Percentiles rank a stretch among this genome's conserved stretches.
phyloP scores from a whole-genome alignment of 2,888 invertebrate species.

The Agrochola circellaris region DNA sequence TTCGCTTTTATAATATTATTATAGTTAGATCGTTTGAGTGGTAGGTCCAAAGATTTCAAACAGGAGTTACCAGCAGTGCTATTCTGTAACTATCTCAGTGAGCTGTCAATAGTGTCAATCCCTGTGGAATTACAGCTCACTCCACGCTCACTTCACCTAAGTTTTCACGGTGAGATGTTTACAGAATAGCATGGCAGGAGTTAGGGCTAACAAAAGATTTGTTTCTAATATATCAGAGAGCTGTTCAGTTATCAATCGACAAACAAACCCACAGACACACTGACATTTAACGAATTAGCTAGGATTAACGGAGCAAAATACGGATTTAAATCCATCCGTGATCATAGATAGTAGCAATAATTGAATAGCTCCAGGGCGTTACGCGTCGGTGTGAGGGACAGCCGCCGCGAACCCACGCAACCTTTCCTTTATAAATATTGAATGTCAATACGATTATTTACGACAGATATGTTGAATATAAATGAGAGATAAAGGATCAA shows the following conservation, averaged over 20 bases:
- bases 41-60: not conserved
- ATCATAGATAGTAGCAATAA: slow-evolving; percentile 58
- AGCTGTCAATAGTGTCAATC: too few relatives aligned
- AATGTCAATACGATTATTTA: slow-evolving; percentile 88
- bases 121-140: too few relatives aligned
- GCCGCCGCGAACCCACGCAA: slow-evolving; percentile 83
- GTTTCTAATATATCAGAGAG: not conserved
- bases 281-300: slow-evolving; percentile 55
- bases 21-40: too few relatives aligned
- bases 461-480: slow-evolving; percentile 88
- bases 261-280: slow-evolving; percentile 35
- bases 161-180: too few relatives aligned
- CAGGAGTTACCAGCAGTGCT: too few relatives aligned
- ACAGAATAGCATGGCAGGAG: too few relatives aligned
- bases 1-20: not conserved
- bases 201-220: not conserved
- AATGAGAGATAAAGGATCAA: slow-evolving; percentile 88
- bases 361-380: slow-evolving; percentile 61
- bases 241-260: slow-evolving; percentile 9
- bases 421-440: slow-evolving; percentile 89
- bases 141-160: too few relatives aligned
- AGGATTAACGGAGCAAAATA: slow-evolving; percentile 48
- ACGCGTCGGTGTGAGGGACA: slow-evolving; percentile 72
- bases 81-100: too few relatives aligned
- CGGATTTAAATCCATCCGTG: slow-evolving; percentile 43